phyloP scores from a whole-genome alignment of 2,797 vertebrate species.

The Myripristis jacobus region DNA sequence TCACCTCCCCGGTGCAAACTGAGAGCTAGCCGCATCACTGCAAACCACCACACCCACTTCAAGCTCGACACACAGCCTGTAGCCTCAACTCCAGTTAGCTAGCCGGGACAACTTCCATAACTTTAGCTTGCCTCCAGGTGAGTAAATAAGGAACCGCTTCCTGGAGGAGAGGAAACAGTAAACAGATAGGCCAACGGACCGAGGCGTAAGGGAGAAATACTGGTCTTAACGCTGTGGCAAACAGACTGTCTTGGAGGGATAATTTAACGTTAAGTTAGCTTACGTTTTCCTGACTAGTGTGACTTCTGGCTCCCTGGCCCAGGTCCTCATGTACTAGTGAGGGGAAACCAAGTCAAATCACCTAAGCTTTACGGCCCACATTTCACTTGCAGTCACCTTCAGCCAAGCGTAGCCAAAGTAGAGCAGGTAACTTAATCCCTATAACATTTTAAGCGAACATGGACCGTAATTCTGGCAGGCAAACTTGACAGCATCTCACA shows the following conservation, averaged over 20 bases:
- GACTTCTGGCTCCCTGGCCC: not conserved
- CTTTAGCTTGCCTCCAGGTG: not conserved
- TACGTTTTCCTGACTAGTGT: constrained; percentile 7
- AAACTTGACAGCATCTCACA: constrained; percentile 36
- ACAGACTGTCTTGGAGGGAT: not conserved
- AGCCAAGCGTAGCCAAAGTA: no score
- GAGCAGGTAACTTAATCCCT: not conserved
- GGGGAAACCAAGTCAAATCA: not conserved
- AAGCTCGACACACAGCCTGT: not conserved
- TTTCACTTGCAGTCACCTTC: not conserved
- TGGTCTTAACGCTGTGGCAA: not conserved
- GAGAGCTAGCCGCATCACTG: constrained; percentile 6
- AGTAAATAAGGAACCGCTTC: constrained; percentile 2
- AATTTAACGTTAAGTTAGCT: constrained; percentile 18
- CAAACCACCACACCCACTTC: constrained; percentile 70
- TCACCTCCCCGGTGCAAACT: constrained; percentile 15
- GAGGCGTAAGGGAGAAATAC: not conserved
- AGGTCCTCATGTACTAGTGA: not conserved
- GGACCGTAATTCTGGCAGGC: not conserved
- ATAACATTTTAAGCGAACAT: not conserved
- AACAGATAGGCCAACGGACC: not conserved
- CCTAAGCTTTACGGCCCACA: not conserved
- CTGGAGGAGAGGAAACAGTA: not conserved
- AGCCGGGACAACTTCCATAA: constrained; percentile 36
- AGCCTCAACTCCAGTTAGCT: constrained; percentile 5